Evolutionary conservation across 1,140 invertebrate species (phyloP), one percentile per base, ranked within the genome.

Genomic region (Drosophila obscura): DNA sequence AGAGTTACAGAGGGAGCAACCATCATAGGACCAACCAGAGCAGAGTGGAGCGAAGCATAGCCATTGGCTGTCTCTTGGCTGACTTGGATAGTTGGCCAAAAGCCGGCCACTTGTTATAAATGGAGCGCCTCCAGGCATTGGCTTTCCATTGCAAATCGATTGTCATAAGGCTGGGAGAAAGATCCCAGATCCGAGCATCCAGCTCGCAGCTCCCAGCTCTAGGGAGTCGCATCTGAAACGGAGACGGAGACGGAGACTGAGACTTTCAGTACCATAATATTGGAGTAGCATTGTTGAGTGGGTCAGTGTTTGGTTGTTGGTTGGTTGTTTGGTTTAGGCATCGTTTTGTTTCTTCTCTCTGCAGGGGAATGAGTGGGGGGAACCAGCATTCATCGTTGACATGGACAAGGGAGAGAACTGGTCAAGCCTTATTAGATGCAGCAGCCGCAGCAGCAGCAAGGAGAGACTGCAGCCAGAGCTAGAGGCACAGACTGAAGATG

Each of bases 71-170:
- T 19, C 1, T 19, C 1, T 19, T 19, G 19, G 15, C 44, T 48
- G 19, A 49, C 66, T 68, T 57, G 49, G 62, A 48, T 57, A 28
- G 61, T 46, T 75, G 62, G 62, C 72, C 49, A 55, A 55, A 39
- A 75, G 56, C 73, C 60, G 72, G 78, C 78, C 77, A 81, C 78
- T 90, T 82, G 81, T 90, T 90, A 80, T 87, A 85, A 89, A 80
- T 90, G 81, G 87, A 87, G 76, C 81, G 87, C 80, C 82, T 69
- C 46, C 55, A 73, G 80, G 84, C 80, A 73, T 80, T 73, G 74
- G 64, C 67, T 87, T 87, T 82, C 82, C 85, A 82, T 80, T 82
- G 85, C 78, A 90, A 90, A 90, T 90, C 87, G 87, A 90, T 90
- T 90, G 87, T 90, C 85, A 90, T 90, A 90, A 90, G 35, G 78